Evolutionary conservation across 2,797 vertebrate genomes (phyloP), one percentile per base, ranked within the genome.

Genomic region (Ceryle rudis): DNA sequence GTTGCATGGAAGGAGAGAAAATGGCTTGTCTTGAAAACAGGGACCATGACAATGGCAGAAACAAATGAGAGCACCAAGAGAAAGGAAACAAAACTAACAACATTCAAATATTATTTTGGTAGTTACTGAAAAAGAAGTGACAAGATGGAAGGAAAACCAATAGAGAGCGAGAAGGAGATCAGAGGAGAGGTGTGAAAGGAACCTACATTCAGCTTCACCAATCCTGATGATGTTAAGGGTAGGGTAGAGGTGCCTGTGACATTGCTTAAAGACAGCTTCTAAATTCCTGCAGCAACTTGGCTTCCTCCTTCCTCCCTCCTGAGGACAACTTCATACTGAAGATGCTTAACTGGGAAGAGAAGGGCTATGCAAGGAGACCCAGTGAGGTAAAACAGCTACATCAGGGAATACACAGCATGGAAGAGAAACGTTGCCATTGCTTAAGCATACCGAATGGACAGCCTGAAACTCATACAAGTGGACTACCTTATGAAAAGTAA

Each of bases 21-120:
- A 73, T 9, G 16, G 12, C 29, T 86, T 77, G 14, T 89, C 64
- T 28, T 86, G 72, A 51, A 75, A 92, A 23, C 31, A 49, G n/a
- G 22, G 20, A 54, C 9, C 11, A 18, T 0, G 0, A 23, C 35
- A 22, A 17, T 22, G 58, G 17, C 41, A 52, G 62, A 65, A 84
- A 33, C 9, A 31, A 65, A 46, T 2, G 15, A 69, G 28, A 57
- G 21, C 65, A 78, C 12, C 31, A 17, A 42, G 26, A 33, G 51
- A 47, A 80, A 69, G 44, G 72, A 49, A 80, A 54, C 20, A 70
- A 44, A 94, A 41, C 55, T 62, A 52, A 69, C 1, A 5, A 20
- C 25, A 66, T 61, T 54, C 7, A 33, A 49, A 10, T 67, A 25
- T 49, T 51, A 2, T 25, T 72, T 64, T 57, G n/a, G 22, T 46